Evolutionary conservation across 2,113 vertebrate species (phyloP).

Genomic region (Puntigrus tetrazona): DNA sequence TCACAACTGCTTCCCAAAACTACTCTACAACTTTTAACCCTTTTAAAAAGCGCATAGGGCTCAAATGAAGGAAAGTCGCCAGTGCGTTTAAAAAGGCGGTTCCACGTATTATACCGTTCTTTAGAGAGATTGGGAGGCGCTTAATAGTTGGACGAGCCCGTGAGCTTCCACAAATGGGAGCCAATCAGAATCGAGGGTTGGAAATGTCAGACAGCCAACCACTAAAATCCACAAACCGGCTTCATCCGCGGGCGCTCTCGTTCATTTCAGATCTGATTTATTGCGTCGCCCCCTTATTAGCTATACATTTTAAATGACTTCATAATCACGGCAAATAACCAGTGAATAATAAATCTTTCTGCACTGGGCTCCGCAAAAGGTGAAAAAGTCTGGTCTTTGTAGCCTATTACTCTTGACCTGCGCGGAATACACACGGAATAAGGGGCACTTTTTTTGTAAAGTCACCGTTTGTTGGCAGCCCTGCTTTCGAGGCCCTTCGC

Average conservation of each 20-base stretch:
- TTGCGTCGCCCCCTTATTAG: constrained; percentile 62
- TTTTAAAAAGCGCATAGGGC: constrained; percentile 77
- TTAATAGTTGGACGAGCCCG: constrained; percentile 93
- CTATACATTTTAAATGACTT: constrained; percentile 43
- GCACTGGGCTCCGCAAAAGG: constrained; percentile 3
- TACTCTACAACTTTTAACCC: constrained; percentile 73
- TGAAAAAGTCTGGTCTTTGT: neutral
- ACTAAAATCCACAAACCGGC: constrained; percentile 46
- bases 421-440: neutral
- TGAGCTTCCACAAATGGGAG: constrained; percentile 88
- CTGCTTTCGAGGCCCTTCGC: neutral
- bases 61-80: constrained; percentile 97
- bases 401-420: neutral
- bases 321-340: constrained; percentile 56
- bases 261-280: constrained; percentile 77
- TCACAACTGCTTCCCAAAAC: constrained; percentile 87
- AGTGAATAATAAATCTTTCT: constrained; percentile 53
- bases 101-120: constrained; percentile 98
- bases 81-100: constrained; percentile 98
- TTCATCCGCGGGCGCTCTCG: constrained; percentile 62
- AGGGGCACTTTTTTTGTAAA: constrained; percentile 12
- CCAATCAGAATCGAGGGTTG: constrained; percentile 91
- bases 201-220: constrained; percentile 79
- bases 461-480: neutral
- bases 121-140: constrained; percentile 96